These are phyloP conservation scores for Corynorhinus townsendii DNA, from an alignment of 2,113 vertebrate species.

Conservation along the genomic window DNA sequence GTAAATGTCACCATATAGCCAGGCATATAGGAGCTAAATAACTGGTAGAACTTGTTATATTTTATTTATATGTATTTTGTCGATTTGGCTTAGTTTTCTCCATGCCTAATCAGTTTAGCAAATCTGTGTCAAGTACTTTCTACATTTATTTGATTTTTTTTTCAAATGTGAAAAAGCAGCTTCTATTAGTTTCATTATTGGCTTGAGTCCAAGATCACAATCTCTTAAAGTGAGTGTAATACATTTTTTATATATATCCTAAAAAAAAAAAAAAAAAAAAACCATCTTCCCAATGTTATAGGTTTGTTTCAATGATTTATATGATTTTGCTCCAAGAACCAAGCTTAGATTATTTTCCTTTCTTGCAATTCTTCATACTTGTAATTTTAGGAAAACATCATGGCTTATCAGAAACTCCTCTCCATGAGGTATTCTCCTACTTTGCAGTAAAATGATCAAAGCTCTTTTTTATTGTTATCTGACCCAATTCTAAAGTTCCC, in stretches of 20 bases:
- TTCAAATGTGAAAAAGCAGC: not conserved
- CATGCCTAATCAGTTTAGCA: not conserved
- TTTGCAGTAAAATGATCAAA: not conserved
- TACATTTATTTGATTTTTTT: constrained; percentile 1
- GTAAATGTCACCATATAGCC: not conserved
- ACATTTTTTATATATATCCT: not conserved
- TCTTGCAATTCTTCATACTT: not conserved
- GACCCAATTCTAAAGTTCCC: not conserved
- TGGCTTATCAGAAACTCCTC: constrained; percentile 1
- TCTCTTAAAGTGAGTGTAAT: not conserved
- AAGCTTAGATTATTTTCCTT: constrained; percentile 24
- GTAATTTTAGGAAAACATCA: constrained; percentile 15
- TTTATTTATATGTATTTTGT: not conserved
- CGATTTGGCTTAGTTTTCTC: not conserved
- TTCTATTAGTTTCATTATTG: not conserved
- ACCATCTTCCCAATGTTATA: not conserved
- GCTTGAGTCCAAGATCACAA: not conserved
- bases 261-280: constrained; percentile 27
- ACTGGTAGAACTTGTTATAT: not conserved
- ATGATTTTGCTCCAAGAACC: constrained; percentile 17
- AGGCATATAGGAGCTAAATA: not conserved
- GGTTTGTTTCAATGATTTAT: constrained; percentile 22
- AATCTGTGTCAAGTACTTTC: constrained; percentile 12
- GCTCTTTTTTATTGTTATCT: not conserved
- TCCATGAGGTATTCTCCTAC: not conserved